A percentile compares a stretch with the other conserved stretches of the same genome.
These are phyloP conservation scores for Harmothoe impar DNA, from an alignment of 2,888 invertebrate genomes.

Conservation along the genomic window DNA sequence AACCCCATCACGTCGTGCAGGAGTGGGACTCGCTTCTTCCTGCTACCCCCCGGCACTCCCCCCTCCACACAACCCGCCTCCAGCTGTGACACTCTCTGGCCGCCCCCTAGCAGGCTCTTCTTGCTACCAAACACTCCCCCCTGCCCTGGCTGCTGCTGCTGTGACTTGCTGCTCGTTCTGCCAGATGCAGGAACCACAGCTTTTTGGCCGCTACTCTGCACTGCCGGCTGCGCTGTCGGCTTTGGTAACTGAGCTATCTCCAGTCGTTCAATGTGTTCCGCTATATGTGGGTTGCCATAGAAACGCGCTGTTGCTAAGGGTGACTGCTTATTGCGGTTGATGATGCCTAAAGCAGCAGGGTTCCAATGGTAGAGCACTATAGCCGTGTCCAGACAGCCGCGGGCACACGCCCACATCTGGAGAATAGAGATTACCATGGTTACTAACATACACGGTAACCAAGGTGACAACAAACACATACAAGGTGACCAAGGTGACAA, in stretches of 20 bases:
- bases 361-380: conserved; percentile 94
- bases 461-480: too few species aligned
- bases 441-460: too few species aligned
- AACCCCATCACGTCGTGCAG: neutral
- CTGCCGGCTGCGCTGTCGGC: neutral
- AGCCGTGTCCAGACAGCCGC: conserved; percentile 93
- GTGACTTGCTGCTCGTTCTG: neutral
- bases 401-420: conserved; percentile 95
- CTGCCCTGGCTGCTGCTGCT: neutral
- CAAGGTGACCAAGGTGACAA: too few species aligned
- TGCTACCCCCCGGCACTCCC: neutral
- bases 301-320: conserved; percentile 87
- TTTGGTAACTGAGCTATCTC: conserved; percentile 84
- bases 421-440: conserved; percentile 51
- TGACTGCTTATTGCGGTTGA: conserved; percentile 87
- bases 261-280: conserved; percentile 90
- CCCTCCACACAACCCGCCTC: neutral
- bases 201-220: neutral
- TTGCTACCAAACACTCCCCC: neutral
- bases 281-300: conserved; percentile 88
- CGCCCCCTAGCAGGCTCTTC: neutral
- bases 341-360: conserved; percentile 89
- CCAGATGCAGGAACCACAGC: neutral
- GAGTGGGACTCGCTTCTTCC: neutral
- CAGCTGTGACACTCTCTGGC: neutral